phyloP scores from a whole-genome alignment of 2,113 vertebrate genomes.

The Neofelis nebulosa region DNA sequence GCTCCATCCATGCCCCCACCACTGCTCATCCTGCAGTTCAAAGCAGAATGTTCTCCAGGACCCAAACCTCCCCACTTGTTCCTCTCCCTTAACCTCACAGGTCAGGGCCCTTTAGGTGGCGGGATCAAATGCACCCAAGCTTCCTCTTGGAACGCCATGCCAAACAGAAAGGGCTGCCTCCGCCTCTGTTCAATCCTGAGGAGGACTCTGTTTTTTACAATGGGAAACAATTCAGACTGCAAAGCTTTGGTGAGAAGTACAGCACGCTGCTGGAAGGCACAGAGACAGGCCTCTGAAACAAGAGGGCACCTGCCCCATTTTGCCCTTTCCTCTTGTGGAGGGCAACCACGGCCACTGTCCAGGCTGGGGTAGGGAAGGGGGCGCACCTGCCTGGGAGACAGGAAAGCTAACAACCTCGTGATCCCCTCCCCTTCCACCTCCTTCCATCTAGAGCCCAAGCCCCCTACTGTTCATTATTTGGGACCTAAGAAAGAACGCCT shows the following conservation, averaged over 20 bases:
- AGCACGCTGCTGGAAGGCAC: not conserved
- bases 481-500: slow-evolving; percentile 82
- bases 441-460: slow-evolving; percentile 64
- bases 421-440: not conserved
- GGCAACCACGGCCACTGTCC: too few species aligned
- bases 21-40: not conserved
- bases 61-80: too few species aligned
- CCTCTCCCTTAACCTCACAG: slow-evolving; percentile 9
- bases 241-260: slow-evolving; percentile 76
- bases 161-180: slow-evolving; percentile 60
- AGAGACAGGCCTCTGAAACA: not conserved
- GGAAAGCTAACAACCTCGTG: not conserved
- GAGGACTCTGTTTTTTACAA: slow-evolving; percentile 61
- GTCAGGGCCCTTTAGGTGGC: slow-evolving; percentile 76
- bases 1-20: not conserved
- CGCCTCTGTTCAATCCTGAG: slow-evolving; percentile 58
- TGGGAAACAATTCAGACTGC: slow-evolving; percentile 64
- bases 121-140: slow-evolving; percentile 82
- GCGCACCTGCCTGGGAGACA: not conserved
- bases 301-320: not conserved
- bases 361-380: not conserved
- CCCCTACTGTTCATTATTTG: not conserved
- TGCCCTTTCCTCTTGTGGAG: not conserved
- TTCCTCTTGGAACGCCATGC: slow-evolving; percentile 67
- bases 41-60: not conserved